Base-by-base conservation (phyloP, 2,888 invertebrate genomes). In the Druceiella hillmani region DNA sequence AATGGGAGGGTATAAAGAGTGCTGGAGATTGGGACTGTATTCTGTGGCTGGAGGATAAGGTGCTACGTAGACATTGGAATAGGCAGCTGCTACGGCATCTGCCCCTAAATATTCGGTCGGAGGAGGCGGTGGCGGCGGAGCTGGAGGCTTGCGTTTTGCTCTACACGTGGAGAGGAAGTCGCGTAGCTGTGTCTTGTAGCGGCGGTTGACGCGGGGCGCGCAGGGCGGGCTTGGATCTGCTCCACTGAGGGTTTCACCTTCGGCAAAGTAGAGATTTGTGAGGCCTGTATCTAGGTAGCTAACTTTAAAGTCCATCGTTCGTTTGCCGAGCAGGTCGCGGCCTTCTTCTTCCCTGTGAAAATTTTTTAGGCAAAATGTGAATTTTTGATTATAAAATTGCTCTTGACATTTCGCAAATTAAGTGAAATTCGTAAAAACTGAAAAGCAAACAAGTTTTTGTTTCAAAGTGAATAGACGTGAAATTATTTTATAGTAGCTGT, bases 261-360 rank as follows among this genome's bases (percentile, higher is more conserved):
- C 92, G 4, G 87, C 86, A 66, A 92, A 90, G 66, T 92, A 92
- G 38, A 86, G 82, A 55, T 89, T 92, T 10, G 91, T 90, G 46
- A 94, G 74, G 10, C 92, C 92, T 0, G 92, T 92, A 60, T 94
- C 94, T 55, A 97, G 76, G 66, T 98, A 98, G 60, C 95, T 95
- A 38, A 93, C 93, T 77, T 98, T 97, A 66, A 97, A 98, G 66
- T 98, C 97, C 89, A 95, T 95, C 4, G 97, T 98, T 48, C 99
- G 79, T 65, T 99, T 99, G 20, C 97, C 97, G 32, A 98, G 75
- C 43, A 99, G 72, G 66, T 98, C 98, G 47, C 93, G 81, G 7
- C 99, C 99, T 73, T 99, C 99, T 66, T 99, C 99, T 61, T 99
- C 98, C 81, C 93, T 94, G 65, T 24, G 71, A 63, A 40, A 13